Evolutionary conservation across 1,140 invertebrate species (phyloP), one percentile per base, ranked within the genome.

Genomic region (Achroia grisella): DNA sequence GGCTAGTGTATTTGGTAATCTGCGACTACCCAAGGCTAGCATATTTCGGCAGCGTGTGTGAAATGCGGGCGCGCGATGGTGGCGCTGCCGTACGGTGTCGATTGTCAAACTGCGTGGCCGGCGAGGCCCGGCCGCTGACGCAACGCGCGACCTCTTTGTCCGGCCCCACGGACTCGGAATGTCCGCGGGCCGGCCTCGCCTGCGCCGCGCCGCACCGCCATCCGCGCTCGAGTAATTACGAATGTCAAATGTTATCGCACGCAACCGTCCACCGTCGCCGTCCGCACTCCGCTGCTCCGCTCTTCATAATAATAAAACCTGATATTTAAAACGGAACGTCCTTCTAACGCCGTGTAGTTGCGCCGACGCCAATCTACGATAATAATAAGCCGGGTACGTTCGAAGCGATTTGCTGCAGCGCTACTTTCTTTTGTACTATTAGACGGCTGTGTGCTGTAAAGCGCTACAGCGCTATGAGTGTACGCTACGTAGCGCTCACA

Each of bases 271-370:
- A 51, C 67, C 68, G 66, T 46, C 61, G 52, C 55, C 66, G 71
- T 79, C 81, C 78, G 75, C 73, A 80, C 76, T 81, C 76, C 75
- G 75, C 80, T 73, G 77, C 77, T 68, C 78, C 71, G 73, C 77
- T 82, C 78, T 80, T 85, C 81, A 85, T 85, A 85, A 85, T 85
- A 85, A 85, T 85, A 85, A 85, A 85, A 85, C 81, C 81, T 85
- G 81, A 85, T 85, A 85, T 85, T 85, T 85, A 85, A 85, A 85
- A 85, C 81, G 81, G 81, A 85, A 85, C 79, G 81, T 85, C 81
- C 81, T 85, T 85, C 81, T 85, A 85, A 85, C 81, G 81, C 79
- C 78, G 81, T 85, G 81, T 85, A 85, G 81, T 85, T 85, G 81
- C 81, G 81, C 81, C 81, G 81, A 85, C 81, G 81, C 81, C 81